A percentile compares a stretch with the other conserved stretches of the same genome.
These are phyloP conservation scores for Promerops cafer DNA, from an alignment of 2,113 vertebrate genomes.

Conservation along the genomic window DNA sequence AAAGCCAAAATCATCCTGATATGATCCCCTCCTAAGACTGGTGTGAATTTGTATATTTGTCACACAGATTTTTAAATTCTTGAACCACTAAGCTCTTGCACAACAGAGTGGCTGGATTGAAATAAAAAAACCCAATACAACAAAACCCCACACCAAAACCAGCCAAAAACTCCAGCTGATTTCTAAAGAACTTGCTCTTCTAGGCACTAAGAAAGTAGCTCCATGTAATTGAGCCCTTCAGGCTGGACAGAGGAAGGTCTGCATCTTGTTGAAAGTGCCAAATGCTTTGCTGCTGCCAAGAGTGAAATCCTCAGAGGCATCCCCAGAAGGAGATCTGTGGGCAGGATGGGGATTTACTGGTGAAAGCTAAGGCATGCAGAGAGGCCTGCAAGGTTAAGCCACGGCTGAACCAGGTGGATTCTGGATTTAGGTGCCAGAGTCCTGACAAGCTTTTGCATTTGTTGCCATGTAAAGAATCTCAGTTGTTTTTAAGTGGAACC, in stretches of 20 bases:
- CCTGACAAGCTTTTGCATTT: neutral
- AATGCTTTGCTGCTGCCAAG: neutral
- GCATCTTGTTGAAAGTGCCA: neutral
- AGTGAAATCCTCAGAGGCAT: neutral
- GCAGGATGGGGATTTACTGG: neutral
- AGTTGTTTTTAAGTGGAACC: neutral
- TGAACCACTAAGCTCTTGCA: neutral
- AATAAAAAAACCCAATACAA: neutral
- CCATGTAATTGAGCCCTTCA: neutral
- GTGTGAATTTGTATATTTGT: neutral
- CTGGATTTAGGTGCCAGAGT: neutral
- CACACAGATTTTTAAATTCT: neutral
- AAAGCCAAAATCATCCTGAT: neutral
- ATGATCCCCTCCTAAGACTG: neutral
- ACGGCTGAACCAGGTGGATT: neutral
- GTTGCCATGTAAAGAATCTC: neutral
- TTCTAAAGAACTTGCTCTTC: neutral
- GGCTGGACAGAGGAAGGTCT: neutral
- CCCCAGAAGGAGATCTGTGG: neutral
- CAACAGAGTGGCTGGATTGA: neutral
- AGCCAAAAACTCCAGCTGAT: neutral
- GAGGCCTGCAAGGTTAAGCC: neutral
- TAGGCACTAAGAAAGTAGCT: neutral
- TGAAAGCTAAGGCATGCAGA: neutral
- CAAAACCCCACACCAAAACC: neutral